phyloP scores from a whole-genome alignment of 2,113 vertebrate species.

The Daphoenositta chrysoptera region DNA sequence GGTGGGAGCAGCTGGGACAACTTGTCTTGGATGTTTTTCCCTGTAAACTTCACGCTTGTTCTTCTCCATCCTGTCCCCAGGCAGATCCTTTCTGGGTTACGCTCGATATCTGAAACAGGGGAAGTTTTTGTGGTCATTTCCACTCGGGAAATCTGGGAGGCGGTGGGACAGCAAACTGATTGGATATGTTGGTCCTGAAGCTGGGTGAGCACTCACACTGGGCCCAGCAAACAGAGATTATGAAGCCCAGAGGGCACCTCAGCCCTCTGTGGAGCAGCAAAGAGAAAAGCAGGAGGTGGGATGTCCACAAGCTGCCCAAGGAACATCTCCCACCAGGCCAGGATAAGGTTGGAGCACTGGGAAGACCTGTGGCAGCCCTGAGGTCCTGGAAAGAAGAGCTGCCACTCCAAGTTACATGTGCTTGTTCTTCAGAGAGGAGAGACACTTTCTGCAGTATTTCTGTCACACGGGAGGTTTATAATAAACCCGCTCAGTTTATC shows the following conservation, averaged over 20 bases:
- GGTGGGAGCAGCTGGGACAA: background rate
- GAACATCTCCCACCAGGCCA: background rate
- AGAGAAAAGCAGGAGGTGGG: background rate
- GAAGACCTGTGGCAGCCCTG: background rate
- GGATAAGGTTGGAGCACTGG: background rate
- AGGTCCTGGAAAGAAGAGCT: background rate
- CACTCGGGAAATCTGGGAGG: background rate
- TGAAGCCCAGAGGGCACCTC: background rate
- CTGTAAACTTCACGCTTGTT: background rate
- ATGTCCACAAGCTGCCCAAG: background rate
- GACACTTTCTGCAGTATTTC: background rate
- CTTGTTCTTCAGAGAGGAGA: background rate
- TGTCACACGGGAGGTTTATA: background rate
- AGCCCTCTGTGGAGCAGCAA: background rate
- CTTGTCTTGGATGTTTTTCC: background rate
- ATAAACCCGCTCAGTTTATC: background rate
- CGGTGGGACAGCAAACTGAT: background rate
- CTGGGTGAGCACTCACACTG: background rate
- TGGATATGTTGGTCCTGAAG: background rate
- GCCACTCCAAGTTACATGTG: background rate
- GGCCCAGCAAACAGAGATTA: background rate
- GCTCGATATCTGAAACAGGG: accelerated
- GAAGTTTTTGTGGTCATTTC: background rate
- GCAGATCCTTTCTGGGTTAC: background rate
- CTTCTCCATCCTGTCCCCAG: background rate